Conservation (phyloP, 2,888 invertebrate species). For the Scrobipalpa costella region DNA sequence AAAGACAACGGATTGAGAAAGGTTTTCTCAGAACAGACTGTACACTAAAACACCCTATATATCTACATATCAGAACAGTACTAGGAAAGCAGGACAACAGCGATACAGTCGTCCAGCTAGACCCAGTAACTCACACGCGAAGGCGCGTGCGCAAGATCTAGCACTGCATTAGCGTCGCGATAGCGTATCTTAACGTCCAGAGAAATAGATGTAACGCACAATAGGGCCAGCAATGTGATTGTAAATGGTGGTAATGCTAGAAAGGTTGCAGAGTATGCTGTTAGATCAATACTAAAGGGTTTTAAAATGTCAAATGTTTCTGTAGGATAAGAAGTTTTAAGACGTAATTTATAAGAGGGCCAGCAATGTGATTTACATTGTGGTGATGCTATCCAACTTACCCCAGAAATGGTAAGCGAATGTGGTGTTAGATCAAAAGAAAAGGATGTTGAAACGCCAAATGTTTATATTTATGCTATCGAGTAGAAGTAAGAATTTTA, state of each 20-base stretch:
- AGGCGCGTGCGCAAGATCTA: conserved; percentile 74
- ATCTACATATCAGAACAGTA: not conserved
- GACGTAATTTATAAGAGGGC: conserved; percentile 53
- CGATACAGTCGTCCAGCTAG: conserved; percentile 34
- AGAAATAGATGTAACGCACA: conserved; percentile 65
- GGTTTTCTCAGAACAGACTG: not conserved
- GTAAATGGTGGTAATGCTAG: conserved; percentile 19
- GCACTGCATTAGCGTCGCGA: conserved; percentile 72
- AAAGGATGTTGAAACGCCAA: not conserved
- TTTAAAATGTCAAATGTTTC: not conserved
- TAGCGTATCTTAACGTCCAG: conserved; percentile 73
- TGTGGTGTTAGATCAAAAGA: not conserved
- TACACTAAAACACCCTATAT: conserved; percentile 10
- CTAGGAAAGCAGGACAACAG: conserved; percentile 30
- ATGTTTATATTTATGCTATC: too few species aligned
- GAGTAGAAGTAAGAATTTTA: too few species aligned
- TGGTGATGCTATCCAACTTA: not conserved
- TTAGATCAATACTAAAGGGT: conserved; percentile 1
- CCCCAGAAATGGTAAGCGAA: not conserved
- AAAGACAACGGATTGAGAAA: not conserved
- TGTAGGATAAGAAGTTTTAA: conserved; percentile 27
- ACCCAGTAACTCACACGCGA: conserved; percentile 53
- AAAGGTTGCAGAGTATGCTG: not conserved
- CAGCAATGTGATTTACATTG: not conserved
- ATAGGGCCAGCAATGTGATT: conserved; percentile 30